These are phyloP conservation scores for Electrona antarctica DNA, from an alignment of 2,113 vertebrate genomes.

Conservation along the genomic window DNA sequence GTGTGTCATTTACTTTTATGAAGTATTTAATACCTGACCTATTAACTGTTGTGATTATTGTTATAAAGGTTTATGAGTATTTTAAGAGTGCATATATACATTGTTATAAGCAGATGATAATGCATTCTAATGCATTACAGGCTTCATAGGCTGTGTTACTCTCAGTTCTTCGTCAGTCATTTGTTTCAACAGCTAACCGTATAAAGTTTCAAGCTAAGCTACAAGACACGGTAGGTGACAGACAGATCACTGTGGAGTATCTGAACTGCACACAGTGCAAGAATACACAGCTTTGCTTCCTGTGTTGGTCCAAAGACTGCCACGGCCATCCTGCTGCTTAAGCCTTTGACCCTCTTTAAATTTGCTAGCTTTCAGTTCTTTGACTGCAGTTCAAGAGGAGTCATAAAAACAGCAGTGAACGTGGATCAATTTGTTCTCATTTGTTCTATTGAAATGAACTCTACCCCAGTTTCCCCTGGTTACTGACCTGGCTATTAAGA, in stretches of 20 bases:
- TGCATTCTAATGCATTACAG: too few species aligned
- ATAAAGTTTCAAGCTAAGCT: too few species aligned
- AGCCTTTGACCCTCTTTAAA: conserved; percentile 38
- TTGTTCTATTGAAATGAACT: conserved; percentile 73
- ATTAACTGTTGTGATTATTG: too few species aligned
- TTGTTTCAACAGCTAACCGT: too few species aligned
- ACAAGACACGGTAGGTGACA: too few species aligned
- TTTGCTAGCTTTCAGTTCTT: conserved; percentile 21
- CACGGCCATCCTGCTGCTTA: conserved; percentile 29
- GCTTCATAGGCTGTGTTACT: too few species aligned
- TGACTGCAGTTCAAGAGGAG: conserved; percentile 35
- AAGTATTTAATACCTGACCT: too few species aligned
- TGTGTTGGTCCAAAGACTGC: conserved; percentile 29
- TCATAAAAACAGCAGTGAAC: conserved; percentile 59
- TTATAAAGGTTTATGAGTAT: too few species aligned
- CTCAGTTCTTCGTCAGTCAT: too few species aligned
- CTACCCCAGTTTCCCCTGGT: conserved; percentile 76
- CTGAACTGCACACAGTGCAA: conserved; percentile 16
- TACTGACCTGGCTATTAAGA: conserved; percentile 69
- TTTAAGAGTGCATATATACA: too few species aligned
- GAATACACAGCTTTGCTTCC: conserved; percentile 19
- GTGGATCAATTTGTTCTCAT: conserved; percentile 72
- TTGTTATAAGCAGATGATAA: too few species aligned
- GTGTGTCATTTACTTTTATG: too few species aligned
- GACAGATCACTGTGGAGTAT: not conserved